Conservation (phyloP, 2,797 vertebrate species). For the Gambelia wislizenii region DNA sequence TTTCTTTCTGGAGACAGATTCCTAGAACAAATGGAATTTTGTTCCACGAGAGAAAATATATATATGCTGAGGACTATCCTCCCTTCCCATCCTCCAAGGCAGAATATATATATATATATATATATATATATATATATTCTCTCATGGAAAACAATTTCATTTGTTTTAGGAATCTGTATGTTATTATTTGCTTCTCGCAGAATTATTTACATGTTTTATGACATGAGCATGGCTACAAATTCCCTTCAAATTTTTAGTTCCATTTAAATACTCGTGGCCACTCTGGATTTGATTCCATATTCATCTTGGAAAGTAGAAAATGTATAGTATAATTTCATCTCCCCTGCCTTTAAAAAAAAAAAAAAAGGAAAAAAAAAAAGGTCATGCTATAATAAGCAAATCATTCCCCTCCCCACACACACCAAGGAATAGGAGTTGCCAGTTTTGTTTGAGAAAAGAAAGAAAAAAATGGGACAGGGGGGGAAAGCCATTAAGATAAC, state of each 20-base stretch:
- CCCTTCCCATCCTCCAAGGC: no score
- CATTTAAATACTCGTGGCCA: no score
- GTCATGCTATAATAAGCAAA: conserved; percentile 50
- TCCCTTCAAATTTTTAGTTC: background rate
- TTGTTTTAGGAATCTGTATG: no score
- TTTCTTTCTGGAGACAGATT: background rate
- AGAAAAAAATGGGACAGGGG: conserved; percentile 2
- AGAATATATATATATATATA: no score
- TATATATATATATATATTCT: no score
- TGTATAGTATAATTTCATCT: background rate
- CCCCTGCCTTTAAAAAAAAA: background rate
- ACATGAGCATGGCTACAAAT: background rate
- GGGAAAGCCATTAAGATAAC: conserved; percentile 64
- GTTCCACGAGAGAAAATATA: background rate
- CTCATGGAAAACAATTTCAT: no score
- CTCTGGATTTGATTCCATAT: background rate
- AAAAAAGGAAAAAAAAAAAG: background rate
- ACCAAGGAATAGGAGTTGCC: conserved; percentile 57
- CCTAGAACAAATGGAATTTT: background rate
- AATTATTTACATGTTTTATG: background rate
- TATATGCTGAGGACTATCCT: no score
- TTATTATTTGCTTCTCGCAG: background rate
- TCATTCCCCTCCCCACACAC: conserved; percentile 33
- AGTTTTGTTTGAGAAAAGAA: conserved; percentile 52
- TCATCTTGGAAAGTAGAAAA: background rate